Evolutionary conservation across 1,140 invertebrate genomes (phyloP), one percentile per base, ranked within the genome.

Genomic region (Scaptomyza montana): DNA sequence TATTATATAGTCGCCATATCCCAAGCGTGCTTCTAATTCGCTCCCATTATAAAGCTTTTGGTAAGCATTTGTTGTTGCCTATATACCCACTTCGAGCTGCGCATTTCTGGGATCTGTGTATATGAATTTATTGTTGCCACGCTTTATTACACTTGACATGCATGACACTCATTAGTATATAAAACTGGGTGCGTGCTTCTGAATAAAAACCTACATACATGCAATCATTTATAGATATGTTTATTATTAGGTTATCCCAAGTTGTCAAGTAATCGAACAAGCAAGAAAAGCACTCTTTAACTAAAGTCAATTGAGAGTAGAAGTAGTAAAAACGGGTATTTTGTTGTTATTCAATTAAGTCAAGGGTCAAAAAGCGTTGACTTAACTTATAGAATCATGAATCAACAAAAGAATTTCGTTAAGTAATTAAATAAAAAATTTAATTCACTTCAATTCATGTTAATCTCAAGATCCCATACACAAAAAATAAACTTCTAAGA

Each of bases 101-200:
- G 70, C 70, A 67, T 55, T 73, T 49, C 33, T 36, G 33, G 33
- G 8, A 36, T 33, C 30, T 33, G 30, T 43, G 45, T 50, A 41
- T 46, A 36, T 36, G 53, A 30, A 10, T 51, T 30, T 45, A 61
- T 74, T 51, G 8, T 57, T 19, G 28, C 12, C 12, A 67, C 50
- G 63, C 57, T 77, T 82, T 84, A 72, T 82, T 75, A 54, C 72
- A 25, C 55, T 53, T 67, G 63, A 66, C 80, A 77, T 59, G 60
- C 68, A 59, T 73, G 60, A 62, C 56, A 66, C 53, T 59, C 46
- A 50, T 64, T 61, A 70, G 7, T 46, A 45, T 49, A 39, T 49
- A 7, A 12, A 43, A n/a, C 36, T 63, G 50, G 12, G 13, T 73
- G 50, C 47, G 46, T 64, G 50, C 21, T 49, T 36, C 33, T 36